Base-by-base conservation (phyloP, 1,140 invertebrate species). In the Dendroctonus valens region DNA sequence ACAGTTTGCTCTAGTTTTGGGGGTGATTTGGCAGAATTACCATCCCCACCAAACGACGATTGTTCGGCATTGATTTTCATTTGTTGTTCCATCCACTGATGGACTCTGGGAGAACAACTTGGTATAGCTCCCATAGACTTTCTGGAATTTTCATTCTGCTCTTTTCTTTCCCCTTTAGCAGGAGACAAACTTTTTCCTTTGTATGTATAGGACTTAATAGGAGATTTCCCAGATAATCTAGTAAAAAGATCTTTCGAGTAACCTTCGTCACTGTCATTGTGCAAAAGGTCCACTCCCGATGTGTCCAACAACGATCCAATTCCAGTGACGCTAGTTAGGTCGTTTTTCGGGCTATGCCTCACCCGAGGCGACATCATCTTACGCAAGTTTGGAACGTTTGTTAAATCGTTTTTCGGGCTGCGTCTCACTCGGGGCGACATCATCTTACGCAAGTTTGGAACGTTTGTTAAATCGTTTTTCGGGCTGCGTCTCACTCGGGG, bases 351-450 rank as follows among this genome's bases (percentile, higher is more conserved):
- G 8, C 12, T 12, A 63, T 65, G 70, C 14, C 9, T 42, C 3
- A 74, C 69, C 3, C 74, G 71, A 46, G 70, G 63, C 50, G 62
- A 71, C 57, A 81, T 75, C 11, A 73, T 38, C 38, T 44, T 57
- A 40, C 71, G 79, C 0, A 83, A 75, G 8, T 78, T 79, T 7
- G 72, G 68, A 0, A 82, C 73, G 42, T 78, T 69, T 2, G 70
- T 71, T 39, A 83, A 69, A 70, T 83, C 80, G 70, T 84, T 80
- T 41, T 72, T 75, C 0, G 81, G 81, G 0, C 76, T 77, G 11
- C 73, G 72, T 5, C 67, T 70, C 54, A 48, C 7, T 64, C 61
- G 67, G 5, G 67, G 70, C 39, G 71, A 68, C 59, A 74, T 26
- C 14, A 74, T 58, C 51, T 54, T 59, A 49, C 59, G 41, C 14